phyloP scores from a whole-genome alignment of 2,888 invertebrate species.

The Teinopalpus imperialis region DNA sequence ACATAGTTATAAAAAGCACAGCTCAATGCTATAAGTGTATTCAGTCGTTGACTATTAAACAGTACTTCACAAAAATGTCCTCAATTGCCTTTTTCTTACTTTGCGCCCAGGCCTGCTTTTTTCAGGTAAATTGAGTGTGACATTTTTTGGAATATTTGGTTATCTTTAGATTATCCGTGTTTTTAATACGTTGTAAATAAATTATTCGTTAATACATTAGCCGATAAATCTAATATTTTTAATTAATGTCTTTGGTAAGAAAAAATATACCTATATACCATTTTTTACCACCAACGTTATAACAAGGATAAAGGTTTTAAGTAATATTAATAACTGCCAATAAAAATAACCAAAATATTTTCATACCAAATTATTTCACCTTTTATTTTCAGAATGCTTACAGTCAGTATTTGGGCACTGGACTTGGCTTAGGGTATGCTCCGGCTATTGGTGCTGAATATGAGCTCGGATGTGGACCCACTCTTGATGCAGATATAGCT shows the following conservation, averaged over 20 bases:
- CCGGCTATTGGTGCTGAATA: background rate
- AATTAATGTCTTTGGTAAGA: too few species aligned
- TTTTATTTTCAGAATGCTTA: slow-evolving; percentile 4
- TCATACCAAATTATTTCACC: too few species aligned
- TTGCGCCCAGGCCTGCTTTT: slow-evolving; percentile 31
- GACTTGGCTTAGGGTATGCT: background rate
- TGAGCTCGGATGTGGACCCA: slow-evolving; percentile 6
- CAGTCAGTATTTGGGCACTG: slow-evolving; percentile 3
- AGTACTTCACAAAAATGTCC: slow-evolving; percentile 27
- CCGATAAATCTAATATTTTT: too few species aligned
- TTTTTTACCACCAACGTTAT: too few species aligned
- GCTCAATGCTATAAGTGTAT: background rate
- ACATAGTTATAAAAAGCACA: slow-evolving; percentile 2
- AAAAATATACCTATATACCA: too few species aligned
- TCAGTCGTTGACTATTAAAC: slow-evolving; percentile 4
- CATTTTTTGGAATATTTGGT: too few species aligned
- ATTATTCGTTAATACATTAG: too few species aligned
- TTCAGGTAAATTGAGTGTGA: slow-evolving; percentile 36
- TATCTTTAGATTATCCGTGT: too few species aligned
- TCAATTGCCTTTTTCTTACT: slow-evolving; percentile 30
- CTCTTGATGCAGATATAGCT: slow-evolving; percentile 5
- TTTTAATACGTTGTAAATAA: too few species aligned
- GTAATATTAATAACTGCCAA: too few species aligned
- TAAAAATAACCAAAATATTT: too few species aligned
- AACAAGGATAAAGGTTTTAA: too few species aligned